Percentiles rank a stretch among this genome's conserved stretches.
These are phyloP conservation scores for Lycopodina hypogea DNA, from an alignment of 37 sponge, comb jelly and placozoan species.

Conservation along the genomic window DNA sequence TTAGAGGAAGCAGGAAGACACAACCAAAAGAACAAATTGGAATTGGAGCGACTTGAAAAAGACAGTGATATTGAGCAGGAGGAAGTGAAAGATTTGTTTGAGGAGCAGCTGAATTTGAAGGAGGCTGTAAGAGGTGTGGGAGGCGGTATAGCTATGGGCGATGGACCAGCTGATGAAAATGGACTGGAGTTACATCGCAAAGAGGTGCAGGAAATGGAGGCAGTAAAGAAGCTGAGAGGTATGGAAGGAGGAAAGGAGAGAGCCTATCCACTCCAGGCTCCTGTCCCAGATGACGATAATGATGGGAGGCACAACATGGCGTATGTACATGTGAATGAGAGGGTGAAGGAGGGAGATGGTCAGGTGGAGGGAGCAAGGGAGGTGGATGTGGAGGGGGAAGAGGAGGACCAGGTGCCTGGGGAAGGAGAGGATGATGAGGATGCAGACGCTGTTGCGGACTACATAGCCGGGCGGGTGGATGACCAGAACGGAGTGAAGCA, in stretches of 20 bases:
- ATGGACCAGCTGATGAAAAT: background rate
- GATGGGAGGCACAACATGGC: too few relatives aligned
- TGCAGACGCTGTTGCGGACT: background rate
- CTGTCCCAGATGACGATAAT: background rate
- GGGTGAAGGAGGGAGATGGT: background rate
- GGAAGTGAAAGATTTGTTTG: constrained; percentile 3
- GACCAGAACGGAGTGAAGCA: background rate
- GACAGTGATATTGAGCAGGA: background rate
- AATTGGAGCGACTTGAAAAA: background rate
- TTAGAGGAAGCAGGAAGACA: background rate
- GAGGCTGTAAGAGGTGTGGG: background rate
- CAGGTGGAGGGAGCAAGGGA: background rate
- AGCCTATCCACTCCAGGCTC: background rate
- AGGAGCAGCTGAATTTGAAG: background rate
- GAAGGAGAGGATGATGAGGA: background rate
- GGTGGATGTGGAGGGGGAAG: constrained; percentile 8
- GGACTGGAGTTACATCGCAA: background rate
- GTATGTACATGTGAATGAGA: too few relatives aligned
- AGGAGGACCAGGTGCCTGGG: constrained; percentile 2
- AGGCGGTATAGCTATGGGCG: background rate
- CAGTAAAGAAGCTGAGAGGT: background rate
- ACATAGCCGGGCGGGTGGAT: background rate
- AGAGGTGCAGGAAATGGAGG: background rate
- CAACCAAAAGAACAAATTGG: background rate
- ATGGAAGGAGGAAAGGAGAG: background rate